Base-by-base conservation (phyloP, 2,888 invertebrate genomes). In the Oscheius sp. region DNA sequence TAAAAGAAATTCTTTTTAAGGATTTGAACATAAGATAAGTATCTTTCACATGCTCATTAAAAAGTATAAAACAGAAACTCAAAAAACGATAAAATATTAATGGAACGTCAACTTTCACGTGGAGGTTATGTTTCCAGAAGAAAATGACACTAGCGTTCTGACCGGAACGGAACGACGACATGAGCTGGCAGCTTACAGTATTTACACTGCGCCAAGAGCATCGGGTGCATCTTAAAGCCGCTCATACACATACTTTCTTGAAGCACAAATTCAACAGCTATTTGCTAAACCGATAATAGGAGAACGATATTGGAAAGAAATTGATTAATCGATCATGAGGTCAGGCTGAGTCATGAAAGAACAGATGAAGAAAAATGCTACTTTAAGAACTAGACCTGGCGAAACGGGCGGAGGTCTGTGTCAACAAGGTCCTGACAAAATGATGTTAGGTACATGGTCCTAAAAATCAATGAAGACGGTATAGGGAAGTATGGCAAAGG, bases 191-290 rank as follows among this genome's bases (percentile, higher is more conserved):
- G 59, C 59, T 59, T 59, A 59, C 59, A 41, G 59, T 59, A 44
- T 59, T 59, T 41, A 44, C 59, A 59, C 28, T 44, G 59, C 59
- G 59, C 57, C 57, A 57, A 57, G 57, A 59, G 59, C 59, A 59
- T 41, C 59, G 59, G 56, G 41, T 57, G 41, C 59, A 59, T 59
- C 59, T 41, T 44, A 33, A 56, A 56, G 56, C 56, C 59, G 59
- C 59, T 28, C 59, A 41, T 44, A 26, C 59, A 59, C 44, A 28
- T 54, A 36, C 17, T 54, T 26, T 8, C 50, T 47, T n/a, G 12
- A 50, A 50, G 28, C 20, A 26, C 28, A 50, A 50, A 12, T 28
- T 50, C 50, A 50, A n/a, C 50, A 14, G 14, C 26, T 50, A 50
- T 50, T 50, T 50, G 50, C 5, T 6, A 36, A 54, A 54, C 54